Evolutionary conservation across 2,797 vertebrate genomes (phyloP).

Genomic region (Cephalopachus bancanus): DNA sequence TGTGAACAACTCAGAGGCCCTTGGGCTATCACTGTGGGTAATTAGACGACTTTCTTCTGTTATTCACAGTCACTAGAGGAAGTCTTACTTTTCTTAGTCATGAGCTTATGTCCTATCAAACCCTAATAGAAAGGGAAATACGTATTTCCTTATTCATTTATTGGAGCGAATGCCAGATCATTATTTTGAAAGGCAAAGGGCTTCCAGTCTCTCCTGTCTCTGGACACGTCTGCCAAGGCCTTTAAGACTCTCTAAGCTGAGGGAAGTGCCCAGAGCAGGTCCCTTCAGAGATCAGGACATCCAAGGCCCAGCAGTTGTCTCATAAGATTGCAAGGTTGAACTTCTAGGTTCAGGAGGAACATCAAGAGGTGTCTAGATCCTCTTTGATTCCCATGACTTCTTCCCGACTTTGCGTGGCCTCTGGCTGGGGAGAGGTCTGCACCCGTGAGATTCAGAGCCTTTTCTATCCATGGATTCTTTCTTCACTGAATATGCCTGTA

Average conservation of each 20-base stretch:
- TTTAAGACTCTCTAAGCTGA: neutral
- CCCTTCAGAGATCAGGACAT: neutral
- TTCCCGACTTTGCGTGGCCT: neutral
- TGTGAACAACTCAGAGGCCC: neutral
- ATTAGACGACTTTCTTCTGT: conserved; percentile 14
- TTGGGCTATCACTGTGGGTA: neutral
- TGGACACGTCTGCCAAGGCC: neutral
- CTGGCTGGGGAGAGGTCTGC: neutral
- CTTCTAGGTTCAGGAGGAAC: neutral
- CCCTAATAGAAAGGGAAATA: neutral
- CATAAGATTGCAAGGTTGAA: neutral
- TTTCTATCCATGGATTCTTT: neutral
- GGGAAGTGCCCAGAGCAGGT: neutral
- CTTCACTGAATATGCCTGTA: neutral
- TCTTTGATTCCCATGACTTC: neutral
- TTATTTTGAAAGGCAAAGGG: neutral
- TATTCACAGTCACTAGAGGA: conserved; percentile 3
- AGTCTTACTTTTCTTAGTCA: conserved; percentile 10
- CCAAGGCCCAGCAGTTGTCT: neutral
- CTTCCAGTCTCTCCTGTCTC: neutral
- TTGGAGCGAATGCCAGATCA: neutral
- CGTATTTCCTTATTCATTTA: neutral
- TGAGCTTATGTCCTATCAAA: neutral
- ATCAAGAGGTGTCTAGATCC: too few relatives aligned
- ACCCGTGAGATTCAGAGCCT: neutral